These are phyloP conservation scores for Brachyistius frenatus DNA, from an alignment of 2,113 vertebrate genomes.

Conservation along the genomic window DNA sequence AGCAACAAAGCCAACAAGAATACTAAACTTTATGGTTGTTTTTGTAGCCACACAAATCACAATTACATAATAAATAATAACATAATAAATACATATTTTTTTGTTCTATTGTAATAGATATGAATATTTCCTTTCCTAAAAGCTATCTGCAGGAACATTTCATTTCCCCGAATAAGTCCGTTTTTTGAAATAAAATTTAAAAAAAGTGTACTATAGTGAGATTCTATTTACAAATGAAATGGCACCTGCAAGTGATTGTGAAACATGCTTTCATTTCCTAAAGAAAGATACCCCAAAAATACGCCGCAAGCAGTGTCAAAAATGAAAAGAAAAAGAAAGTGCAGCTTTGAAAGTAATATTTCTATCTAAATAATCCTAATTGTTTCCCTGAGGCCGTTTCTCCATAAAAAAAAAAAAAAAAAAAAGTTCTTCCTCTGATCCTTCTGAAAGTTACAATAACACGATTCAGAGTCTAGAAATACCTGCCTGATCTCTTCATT, in stretches of 20 bases:
- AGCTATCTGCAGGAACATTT: no score
- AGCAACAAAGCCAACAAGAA: no score
- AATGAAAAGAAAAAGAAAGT: neutral
- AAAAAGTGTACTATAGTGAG: neutral
- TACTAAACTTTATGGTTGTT: no score
- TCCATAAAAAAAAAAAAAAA: neutral
- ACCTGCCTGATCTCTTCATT: conserved; percentile 19
- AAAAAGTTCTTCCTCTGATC: neutral
- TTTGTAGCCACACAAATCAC: no score
- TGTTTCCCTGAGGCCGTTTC: conserved; percentile 16
- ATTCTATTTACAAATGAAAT: neutral
- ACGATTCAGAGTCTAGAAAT: neutral
- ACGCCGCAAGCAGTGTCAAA: neutral
- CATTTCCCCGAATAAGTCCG: neutral
- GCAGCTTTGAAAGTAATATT: neutral
- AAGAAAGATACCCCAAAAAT: neutral
- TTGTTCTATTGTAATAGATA: no score
- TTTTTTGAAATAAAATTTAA: no score
- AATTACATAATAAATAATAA: no score
- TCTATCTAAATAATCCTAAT: conserved; percentile 14
- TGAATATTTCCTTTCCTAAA: no score
- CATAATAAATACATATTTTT: no score
- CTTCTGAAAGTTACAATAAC: neutral
- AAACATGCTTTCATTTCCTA: conserved; percentile 8
- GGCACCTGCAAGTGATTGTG: neutral